phyloP scores from a whole-genome alignment of 1,140 invertebrate species.

The Chironomus striatipennis region DNA sequence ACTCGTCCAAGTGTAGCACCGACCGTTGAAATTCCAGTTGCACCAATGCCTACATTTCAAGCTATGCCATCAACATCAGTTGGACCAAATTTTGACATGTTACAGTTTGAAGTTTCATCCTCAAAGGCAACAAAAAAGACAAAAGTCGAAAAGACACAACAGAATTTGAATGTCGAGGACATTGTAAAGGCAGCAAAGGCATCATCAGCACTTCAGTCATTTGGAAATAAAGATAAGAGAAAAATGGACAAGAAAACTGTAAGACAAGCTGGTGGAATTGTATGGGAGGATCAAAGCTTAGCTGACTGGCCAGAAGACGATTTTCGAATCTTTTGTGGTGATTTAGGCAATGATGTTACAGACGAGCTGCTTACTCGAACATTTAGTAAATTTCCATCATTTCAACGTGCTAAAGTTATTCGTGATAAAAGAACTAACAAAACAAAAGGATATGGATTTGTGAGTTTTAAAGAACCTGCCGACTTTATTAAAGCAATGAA shows the following conservation, averaged over 20 bases:
- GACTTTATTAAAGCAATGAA: constrained; percentile 98
- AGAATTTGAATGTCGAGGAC: constrained; percentile 51
- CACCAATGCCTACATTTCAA: constrained; percentile 39
- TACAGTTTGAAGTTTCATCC: constrained; percentile 53
- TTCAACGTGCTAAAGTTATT: constrained; percentile 90
- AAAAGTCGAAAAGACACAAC: constrained; percentile 54
- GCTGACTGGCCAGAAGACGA: constrained; percentile 94
- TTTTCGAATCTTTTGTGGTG: constrained; percentile 97
- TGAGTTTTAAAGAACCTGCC: constrained; percentile 95
- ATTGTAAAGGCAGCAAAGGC: constrained; percentile 53
- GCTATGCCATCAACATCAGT: constrained; percentile 38
- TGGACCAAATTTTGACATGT: constrained; percentile 45
- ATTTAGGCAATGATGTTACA: constrained; percentile 97
- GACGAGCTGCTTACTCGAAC: constrained; percentile 89
- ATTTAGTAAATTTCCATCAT: constrained; percentile 92
- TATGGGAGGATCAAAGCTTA: constrained; percentile 89
- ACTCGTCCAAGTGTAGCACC: constrained; percentile 37
- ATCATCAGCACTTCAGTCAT: constrained; percentile 45
- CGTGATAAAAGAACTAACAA: constrained; percentile 96
- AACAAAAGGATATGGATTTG: constrained; percentile 97
- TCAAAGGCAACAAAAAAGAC: constrained; percentile 54
- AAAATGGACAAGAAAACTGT: constrained; percentile 59
- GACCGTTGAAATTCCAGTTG: constrained; percentile 37
- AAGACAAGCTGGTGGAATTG: constrained; percentile 81
- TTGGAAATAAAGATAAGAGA: constrained; percentile 46